Evolutionary conservation across 2,113 vertebrate species (phyloP), one percentile per base, ranked within the genome.

Genomic region (Entelurus aequoreus): DNA sequence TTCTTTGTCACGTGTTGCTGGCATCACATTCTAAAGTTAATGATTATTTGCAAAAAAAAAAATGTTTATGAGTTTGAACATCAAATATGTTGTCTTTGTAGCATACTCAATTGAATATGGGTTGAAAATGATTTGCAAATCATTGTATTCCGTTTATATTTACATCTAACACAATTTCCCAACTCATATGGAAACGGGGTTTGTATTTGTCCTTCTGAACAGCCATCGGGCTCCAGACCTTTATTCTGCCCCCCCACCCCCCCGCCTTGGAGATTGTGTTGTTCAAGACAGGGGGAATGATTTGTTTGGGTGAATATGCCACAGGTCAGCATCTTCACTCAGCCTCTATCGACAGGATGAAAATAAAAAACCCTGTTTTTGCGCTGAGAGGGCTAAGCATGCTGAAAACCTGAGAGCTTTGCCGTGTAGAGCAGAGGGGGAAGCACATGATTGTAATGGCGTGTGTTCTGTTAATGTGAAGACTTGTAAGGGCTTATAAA

Each of bases 301-400:
- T 81, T 76, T 76, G 69, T 76, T 74, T 65, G 0, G 5, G 38
- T 16, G 49, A 13, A 19, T 50, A 61, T 36, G 59, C 74, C 59
- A 70, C 76, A 72, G 77, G 76, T 82, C 77, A 80, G 69, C 71
- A 69, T 67, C 65, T 79, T 78, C 65, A 10, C 5, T 15, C 50
- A 0, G 57, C 66, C 48, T 4, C 8, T 16, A 73, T 68, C 28
- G 64, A 75, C 74, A 67, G 69, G 61, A 11, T 6, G 11, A 46
- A 46, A 12, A 46, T 12, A 51, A 21, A 71, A 80, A 69, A 14
- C 21, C 54, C 63, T 37, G 79, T 37, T 40, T 67, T 71, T 5
- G 4, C 16, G 63, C 67, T 62, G 57, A 1, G 36, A 66, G 63
- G 72, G 69, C 63, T 40, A 40, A 66, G 38, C 10, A 12, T 19